phyloP scores from a whole-genome alignment of 2,113 vertebrate genomes.

The Prinia subflava region DNA sequence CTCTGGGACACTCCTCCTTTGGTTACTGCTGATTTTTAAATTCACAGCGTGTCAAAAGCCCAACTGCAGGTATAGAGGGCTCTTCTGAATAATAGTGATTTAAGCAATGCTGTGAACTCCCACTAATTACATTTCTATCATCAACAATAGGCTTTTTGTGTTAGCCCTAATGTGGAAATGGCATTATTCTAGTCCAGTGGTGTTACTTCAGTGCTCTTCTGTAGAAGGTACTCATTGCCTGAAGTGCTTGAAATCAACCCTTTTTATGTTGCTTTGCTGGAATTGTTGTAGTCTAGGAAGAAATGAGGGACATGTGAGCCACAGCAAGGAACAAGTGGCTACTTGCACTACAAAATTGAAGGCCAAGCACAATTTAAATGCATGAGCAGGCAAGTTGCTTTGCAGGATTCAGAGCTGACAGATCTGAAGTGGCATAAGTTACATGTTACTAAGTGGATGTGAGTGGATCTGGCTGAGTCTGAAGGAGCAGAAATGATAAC shows the following conservation, averaged over 20 bases:
- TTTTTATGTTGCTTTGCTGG: conserved; percentile 61
- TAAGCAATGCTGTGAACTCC: neutral
- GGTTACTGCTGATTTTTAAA: neutral
- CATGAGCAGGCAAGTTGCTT: neutral
- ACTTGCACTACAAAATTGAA: neutral
- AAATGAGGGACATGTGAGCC: neutral
- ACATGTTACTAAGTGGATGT: neutral
- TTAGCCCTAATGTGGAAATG: conserved; percentile 20
- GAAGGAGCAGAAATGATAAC: neutral
- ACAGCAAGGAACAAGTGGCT: conserved; percentile 19
- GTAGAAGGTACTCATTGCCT: conserved; percentile 59
- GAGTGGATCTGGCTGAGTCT: neutral
- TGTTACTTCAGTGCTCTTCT: conserved; percentile 62
- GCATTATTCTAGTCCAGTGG: conserved; percentile 18
- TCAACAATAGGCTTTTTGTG: conserved; percentile 47
- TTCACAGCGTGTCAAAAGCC: neutral
- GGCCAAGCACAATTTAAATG: neutral
- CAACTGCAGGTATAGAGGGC: neutral
- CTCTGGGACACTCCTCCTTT: neutral
- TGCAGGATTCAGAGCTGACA: neutral
- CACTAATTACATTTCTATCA: conserved; percentile 60
- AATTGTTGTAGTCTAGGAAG: conserved; percentile 17
- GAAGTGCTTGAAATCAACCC: conserved; percentile 59
- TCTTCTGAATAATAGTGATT: conserved; percentile 54
- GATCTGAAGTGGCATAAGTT: neutral